phyloP scores from a whole-genome alignment of 1,140 invertebrate genomes.

The Drosophila willistoni region DNA sequence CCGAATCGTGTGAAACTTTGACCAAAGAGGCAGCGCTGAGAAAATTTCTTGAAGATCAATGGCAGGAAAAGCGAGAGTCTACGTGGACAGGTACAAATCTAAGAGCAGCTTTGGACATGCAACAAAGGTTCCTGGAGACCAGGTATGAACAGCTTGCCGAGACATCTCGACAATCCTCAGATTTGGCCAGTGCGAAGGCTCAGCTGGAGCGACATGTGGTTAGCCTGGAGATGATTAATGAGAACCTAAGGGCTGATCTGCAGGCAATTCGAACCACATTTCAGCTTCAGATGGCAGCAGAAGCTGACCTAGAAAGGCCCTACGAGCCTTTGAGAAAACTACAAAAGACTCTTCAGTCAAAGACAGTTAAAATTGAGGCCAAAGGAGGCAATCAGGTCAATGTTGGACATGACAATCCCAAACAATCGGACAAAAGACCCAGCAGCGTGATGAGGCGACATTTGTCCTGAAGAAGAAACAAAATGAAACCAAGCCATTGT shows the following conservation, averaged over 20 bases:
- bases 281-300: neutral
- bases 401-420: too few relatives aligned
- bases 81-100: too few relatives aligned
- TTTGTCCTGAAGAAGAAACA: neutral
- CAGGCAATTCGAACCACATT: neutral
- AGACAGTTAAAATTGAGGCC: neutral
- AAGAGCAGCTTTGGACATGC: too few relatives aligned
- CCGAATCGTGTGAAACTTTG: too few relatives aligned
- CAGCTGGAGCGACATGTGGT: neutral
- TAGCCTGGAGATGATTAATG: conserved; percentile 29
- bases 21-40: too few relatives aligned
- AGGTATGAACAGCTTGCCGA: neutral
- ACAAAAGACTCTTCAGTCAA: neutral
- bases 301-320: neutral
- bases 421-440: neutral
- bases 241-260: conserved; percentile 39
- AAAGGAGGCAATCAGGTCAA: neutral
- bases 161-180: neutral
- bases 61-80: too few relatives aligned
- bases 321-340: neutral
- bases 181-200: neutral
- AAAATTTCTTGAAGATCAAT: too few relatives aligned
- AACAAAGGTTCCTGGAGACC: too few relatives aligned
- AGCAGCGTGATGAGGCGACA: neutral
- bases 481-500: neutral